These are phyloP conservation scores for Drosophila lowei DNA, from an alignment of 1,140 invertebrate species.

Conservation along the genomic window DNA sequence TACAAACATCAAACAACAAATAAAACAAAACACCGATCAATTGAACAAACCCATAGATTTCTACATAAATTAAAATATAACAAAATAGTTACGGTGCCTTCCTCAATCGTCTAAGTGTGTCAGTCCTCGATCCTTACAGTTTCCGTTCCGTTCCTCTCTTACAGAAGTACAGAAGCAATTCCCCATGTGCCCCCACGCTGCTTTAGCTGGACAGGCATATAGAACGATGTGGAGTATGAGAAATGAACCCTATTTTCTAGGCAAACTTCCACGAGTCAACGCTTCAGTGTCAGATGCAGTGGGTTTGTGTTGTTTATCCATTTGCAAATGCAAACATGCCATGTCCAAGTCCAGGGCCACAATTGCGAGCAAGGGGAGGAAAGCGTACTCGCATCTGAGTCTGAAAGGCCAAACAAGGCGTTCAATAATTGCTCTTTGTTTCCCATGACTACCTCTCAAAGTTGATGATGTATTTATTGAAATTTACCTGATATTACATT, in stretches of 20 bases:
- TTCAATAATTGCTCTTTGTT: slow-evolving; percentile 57
- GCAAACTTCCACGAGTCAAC: slow-evolving; percentile 6
- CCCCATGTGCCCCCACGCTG: too few relatives aligned
- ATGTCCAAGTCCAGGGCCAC: slow-evolving; percentile 47
- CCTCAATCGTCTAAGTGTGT: slow-evolving; percentile 49
- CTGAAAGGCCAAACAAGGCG: slow-evolving; percentile 69
- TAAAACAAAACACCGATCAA: slow-evolving; percentile 50
- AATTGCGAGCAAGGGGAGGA: slow-evolving; percentile 1
- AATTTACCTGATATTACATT: not conserved
- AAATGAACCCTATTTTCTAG: not conserved
- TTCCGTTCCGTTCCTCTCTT: not conserved
- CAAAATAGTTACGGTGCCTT: slow-evolving; percentile 67
- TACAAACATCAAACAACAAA: slow-evolving; percentile 45
- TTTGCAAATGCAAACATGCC: slow-evolving; percentile 69
- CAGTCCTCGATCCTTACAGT: slow-evolving; percentile 11
- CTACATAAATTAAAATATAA: slow-evolving; percentile 67
- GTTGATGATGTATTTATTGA: slow-evolving; percentile 2
- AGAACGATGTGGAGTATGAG: not conserved
- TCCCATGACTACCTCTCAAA: slow-evolving; percentile 5
- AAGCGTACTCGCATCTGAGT: slow-evolving; percentile 25
- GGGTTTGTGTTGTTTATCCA: slow-evolving; percentile 33
- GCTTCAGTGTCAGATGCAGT: slow-evolving; percentile 45
- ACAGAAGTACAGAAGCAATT: too few relatives aligned
- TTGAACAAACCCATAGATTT: slow-evolving; percentile 52
- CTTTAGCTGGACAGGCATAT: too few relatives aligned